phyloP scores from a whole-genome alignment of 2,888 invertebrate genomes.

The Rhamphomyia laevipes region DNA sequence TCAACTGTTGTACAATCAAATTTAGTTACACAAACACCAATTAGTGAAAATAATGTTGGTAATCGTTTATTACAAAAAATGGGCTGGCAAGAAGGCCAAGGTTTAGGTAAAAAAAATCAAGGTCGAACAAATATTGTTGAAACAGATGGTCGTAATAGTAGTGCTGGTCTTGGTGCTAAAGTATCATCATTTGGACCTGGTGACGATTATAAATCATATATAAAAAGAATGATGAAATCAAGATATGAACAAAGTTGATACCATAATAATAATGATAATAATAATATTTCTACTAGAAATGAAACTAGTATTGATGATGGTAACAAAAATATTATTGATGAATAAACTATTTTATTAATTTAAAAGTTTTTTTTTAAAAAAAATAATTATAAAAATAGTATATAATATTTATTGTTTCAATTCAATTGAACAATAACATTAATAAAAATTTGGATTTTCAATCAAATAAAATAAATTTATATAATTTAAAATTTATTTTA shows the following conservation, averaged over 20 bases:
- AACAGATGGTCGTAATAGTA: slow-evolving; percentile 44
- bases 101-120: slow-evolving; percentile 86
- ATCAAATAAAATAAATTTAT: too few relatives aligned
- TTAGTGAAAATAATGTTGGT: slow-evolving; percentile 85
- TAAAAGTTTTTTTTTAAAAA: too few relatives aligned
- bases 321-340: too few relatives aligned
- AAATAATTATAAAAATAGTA: too few relatives aligned
- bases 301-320: too few relatives aligned
- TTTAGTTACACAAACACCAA: slow-evolving; percentile 35
- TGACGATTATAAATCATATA: slow-evolving; percentile 37
- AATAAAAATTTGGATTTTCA: too few relatives aligned
- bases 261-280: too few relatives aligned
- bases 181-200: slow-evolving; percentile 26
- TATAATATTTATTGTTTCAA: too few relatives aligned
- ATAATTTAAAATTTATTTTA: too few relatives aligned
- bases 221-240: slow-evolving; percentile 39
- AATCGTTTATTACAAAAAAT: slow-evolving; percentile 93
- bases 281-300: too few relatives aligned
- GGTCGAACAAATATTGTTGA: slow-evolving; percentile 88
- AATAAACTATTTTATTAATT: too few relatives aligned
- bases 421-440: too few relatives aligned
- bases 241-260: slow-evolving; percentile 26
- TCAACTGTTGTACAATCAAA: slow-evolving; percentile 31
- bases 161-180: slow-evolving; percentile 81
- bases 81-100: slow-evolving; percentile 98